Evolutionary conservation across 1,140 invertebrate species (phyloP).

Genomic region (Panulirus ornatus): DNA sequence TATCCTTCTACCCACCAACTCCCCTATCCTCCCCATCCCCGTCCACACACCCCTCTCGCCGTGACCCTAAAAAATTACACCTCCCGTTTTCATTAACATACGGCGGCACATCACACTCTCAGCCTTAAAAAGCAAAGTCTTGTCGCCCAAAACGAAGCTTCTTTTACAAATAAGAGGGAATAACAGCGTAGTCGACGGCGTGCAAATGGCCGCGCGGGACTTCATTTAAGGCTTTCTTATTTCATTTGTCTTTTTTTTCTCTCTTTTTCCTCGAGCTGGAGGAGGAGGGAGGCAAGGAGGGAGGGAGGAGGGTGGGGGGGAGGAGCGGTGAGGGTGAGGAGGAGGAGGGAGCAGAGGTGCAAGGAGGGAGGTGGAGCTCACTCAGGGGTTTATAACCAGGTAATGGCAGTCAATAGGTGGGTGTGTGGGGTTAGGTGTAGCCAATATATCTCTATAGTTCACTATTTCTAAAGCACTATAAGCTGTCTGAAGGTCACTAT

Average conservation of each 20-base stretch:
- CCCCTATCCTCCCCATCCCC: not conserved
- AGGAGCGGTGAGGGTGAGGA: not conserved
- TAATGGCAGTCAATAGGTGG: not conserved
- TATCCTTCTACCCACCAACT: not conserved
- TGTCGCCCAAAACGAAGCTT: constrained; percentile 48
- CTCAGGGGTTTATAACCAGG: not conserved
- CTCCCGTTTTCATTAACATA: constrained; percentile 65
- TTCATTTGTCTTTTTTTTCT: not conserved
- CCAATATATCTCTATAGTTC: too few relatives aligned
- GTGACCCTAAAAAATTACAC: constrained; percentile 24
- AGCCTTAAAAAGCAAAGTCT: constrained; percentile 64
- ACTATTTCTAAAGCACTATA: too few relatives aligned
- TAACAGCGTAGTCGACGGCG: constrained; percentile 29
- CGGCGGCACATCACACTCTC: constrained; percentile 34
- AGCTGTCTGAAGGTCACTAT: too few relatives aligned
- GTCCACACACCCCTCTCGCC: not conserved
- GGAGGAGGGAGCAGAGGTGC: not conserved
- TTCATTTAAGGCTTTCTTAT: constrained; percentile 1
- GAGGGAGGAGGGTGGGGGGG: not conserved
- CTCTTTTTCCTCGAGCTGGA: not conserved
- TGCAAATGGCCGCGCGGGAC: constrained; percentile 34
- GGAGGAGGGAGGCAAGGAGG: constrained; percentile 5
- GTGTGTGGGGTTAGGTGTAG: not conserved
- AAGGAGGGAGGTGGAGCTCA: not conserved
- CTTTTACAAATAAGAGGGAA: constrained; percentile 66